Evolutionary conservation across 1,140 invertebrate species (phyloP).

Genomic region (Notospermus geniculatus): DNA sequence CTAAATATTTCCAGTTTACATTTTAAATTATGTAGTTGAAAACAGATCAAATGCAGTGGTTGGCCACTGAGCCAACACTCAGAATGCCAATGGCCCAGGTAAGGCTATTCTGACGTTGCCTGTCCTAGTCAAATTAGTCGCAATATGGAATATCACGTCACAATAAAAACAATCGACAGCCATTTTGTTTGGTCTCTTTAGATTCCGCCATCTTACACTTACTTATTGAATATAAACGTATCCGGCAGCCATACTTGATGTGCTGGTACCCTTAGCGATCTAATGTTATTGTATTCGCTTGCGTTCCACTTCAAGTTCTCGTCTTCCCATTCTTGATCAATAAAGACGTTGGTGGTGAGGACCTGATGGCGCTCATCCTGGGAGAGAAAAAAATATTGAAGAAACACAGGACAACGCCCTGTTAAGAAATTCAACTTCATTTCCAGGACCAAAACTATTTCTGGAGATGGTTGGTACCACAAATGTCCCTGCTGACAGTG

Average conservation of each 20-base stretch:
- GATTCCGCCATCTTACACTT: no score
- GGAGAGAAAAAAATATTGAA: no score
- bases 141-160: background rate
- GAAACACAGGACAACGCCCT: slow-evolving; percentile 1
- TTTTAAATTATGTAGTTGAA: no score
- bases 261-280: slow-evolving; percentile 93
- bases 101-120: slow-evolving; percentile 3
- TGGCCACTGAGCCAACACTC: no score
- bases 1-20: no score
- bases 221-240: slow-evolving; percentile 99
- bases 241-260: slow-evolving; percentile 98
- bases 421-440: no score
- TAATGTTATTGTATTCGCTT: slow-evolving; percentile 91
- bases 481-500: no score
- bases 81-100: no score
- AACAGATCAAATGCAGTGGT: no score
- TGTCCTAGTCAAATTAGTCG: slow-evolving; percentile 6
- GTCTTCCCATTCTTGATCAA: slow-evolving; percentile 91
- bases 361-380: slow-evolving; percentile 59
- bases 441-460: no score
- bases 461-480: no score
- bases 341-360: slow-evolving; percentile 60
- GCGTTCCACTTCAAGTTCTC: slow-evolving; percentile 97
- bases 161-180: background rate
- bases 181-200: background rate